Evolutionary conservation across 2,113 vertebrate species (phyloP).

Genomic region (Ardeotis arabs): DNA sequence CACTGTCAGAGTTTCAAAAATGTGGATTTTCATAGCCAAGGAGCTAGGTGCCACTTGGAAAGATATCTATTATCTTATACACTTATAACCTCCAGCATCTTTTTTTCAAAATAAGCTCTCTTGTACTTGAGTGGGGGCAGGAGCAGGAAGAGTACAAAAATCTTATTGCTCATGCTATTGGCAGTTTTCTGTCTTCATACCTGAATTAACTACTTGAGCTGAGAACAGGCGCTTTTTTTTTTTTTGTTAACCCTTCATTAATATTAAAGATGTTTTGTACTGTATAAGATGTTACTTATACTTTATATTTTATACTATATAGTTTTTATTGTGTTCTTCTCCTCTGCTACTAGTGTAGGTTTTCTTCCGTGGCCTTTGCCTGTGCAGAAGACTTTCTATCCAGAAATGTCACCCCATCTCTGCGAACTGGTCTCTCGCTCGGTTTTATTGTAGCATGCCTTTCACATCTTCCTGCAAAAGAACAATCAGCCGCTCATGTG

Average conservation of each 20-base stretch:
- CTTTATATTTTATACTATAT: neutral
- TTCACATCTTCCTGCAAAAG: neutral
- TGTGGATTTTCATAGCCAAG: neutral
- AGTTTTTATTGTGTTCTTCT: neutral
- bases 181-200: neutral
- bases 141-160: neutral
- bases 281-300: neutral
- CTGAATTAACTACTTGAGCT: neutral
- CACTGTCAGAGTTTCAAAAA: neutral
- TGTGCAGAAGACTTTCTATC: neutral
- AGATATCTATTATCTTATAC: neutral
- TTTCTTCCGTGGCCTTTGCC: neutral
- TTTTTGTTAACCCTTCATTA: neutral
- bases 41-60: neutral
- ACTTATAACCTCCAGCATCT: neutral
- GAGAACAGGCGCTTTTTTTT: no score
- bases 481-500: neutral
- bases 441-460: accelerated
- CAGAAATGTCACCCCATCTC: accelerated
- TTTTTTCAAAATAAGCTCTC: neutral
- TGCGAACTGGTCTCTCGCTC: accelerated
- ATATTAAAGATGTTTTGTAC: neutral
- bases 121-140: neutral
- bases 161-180: neutral
- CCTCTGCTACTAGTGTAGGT: accelerated